Conservation (phyloP, 2,113 vertebrate species). For the Tachysurus fulvidraco region DNA sequence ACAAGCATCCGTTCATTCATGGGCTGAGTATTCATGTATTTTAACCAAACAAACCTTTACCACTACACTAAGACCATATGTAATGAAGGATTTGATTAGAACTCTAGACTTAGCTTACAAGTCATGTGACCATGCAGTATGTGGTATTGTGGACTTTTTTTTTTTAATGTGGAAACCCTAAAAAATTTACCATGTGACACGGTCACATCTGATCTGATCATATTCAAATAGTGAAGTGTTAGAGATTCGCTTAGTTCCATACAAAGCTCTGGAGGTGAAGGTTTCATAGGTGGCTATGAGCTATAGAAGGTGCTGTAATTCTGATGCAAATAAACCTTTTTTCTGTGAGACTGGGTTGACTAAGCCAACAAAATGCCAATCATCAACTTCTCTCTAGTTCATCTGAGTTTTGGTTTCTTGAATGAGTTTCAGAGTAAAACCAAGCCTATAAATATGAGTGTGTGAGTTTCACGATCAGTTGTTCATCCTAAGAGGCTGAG, state of each 20-base stretch:
- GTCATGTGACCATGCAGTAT: neutral
- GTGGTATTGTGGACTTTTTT: neutral
- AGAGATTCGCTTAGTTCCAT: neutral
- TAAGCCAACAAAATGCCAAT: neutral
- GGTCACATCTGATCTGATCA: neutral
- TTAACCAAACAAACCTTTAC: neutral
- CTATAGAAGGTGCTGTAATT: neutral
- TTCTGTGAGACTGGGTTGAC: neutral
- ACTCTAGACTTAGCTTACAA: neutral
- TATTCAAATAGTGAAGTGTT: neutral
- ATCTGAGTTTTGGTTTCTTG: neutral
- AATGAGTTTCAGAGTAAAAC: neutral
- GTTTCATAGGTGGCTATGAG: neutral
- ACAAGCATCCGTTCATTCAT: neutral
- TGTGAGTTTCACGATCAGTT: neutral
- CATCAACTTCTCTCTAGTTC: neutral
- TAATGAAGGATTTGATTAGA: neutral
- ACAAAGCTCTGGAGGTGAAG: neutral
- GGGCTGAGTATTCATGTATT: neutral
- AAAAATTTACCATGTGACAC: neutral
- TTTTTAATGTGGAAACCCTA: neutral
- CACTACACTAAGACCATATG: neutral
- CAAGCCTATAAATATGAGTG: neutral
- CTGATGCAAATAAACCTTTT: neutral
- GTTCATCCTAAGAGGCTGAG: neutral